Percentiles rank a stretch among this genome's conserved stretches.
phyloP scores from a whole-genome alignment of 1,140 invertebrate species.

The Ostrea denselamellosa region DNA sequence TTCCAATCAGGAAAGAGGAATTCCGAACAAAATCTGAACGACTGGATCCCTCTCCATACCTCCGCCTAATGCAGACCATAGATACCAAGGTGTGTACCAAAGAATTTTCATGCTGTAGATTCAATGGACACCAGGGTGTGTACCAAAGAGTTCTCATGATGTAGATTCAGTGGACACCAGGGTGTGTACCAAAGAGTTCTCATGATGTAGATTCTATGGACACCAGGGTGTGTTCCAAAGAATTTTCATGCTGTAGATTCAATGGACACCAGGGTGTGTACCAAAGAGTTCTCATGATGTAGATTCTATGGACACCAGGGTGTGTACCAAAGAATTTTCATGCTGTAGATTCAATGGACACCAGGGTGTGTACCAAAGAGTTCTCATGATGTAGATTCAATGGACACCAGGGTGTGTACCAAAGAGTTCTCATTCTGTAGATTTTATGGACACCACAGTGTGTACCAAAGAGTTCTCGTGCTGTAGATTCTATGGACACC shows the following conservation, averaged over 20 bases:
- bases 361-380: constrained; percentile 82
- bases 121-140: constrained; percentile 90
- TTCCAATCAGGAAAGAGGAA: constrained; percentile 84
- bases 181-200: constrained; percentile 75
- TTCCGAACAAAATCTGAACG: constrained; percentile 83
- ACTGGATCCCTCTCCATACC: constrained; percentile 94
- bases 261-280: constrained; percentile 90
- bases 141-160: background rate
- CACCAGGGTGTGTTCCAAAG: constrained; percentile 83
- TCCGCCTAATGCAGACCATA: constrained; percentile 94
- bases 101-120: background rate
- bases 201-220: constrained; percentile 83
- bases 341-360: constrained; percentile 86
- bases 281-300: background rate
- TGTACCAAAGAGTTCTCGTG: background rate
- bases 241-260: background rate
- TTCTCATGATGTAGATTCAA: constrained; percentile 72
- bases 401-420: constrained; percentile 89
- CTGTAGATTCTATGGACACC: no score
- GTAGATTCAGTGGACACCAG: constrained; percentile 91
- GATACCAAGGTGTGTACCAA: constrained; percentile 86
- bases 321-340: constrained; percentile 41
- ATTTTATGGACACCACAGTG: constrained; percentile 93
- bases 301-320: constrained; percentile 89
- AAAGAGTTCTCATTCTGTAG: background rate